A percentile compares a stretch with the other conserved stretches of the same genome.
These are phyloP conservation scores for Ciconia maguari DNA, from an alignment of 2,113 vertebrate genomes.

Conservation along the genomic window DNA sequence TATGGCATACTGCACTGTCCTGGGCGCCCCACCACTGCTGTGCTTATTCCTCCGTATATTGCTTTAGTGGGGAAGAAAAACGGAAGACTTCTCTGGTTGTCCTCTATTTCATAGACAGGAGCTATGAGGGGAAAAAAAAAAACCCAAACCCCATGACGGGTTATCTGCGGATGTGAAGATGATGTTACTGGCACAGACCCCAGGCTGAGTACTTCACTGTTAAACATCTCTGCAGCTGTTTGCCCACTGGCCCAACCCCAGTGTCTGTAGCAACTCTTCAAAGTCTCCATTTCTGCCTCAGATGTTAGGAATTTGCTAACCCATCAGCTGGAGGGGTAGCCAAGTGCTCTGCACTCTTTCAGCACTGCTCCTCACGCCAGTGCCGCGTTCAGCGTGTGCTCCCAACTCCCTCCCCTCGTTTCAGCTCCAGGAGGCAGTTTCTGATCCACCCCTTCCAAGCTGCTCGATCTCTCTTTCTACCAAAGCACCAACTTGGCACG, in stretches of 20 bases:
- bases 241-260: not conserved
- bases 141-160: rapidly evolving
- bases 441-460: not conserved
- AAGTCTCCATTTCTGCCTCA: not conserved
- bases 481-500: rapidly evolving
- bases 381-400: not conserved
- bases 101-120: not conserved
- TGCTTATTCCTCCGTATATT: not conserved
- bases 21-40: not conserved
- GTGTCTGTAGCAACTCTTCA: not conserved
- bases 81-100: not conserved
- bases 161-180: not conserved
- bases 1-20: not conserved
- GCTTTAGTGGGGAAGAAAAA: not conserved
- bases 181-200: not conserved
- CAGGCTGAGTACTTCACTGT: not conserved
- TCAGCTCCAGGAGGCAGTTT: not conserved
- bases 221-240: not conserved
- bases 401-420: not conserved
- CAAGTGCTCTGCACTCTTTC: not conserved
- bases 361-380: not conserved
- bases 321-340: not conserved
- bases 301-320: not conserved
- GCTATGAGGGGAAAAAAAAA: not conserved
- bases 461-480: not conserved